Percentiles rank a stretch among this genome's conserved stretches.
Evolutionary conservation across 2,113 vertebrate genomes (phyloP).

Genomic region (Haemorhous mexicanus): DNA sequence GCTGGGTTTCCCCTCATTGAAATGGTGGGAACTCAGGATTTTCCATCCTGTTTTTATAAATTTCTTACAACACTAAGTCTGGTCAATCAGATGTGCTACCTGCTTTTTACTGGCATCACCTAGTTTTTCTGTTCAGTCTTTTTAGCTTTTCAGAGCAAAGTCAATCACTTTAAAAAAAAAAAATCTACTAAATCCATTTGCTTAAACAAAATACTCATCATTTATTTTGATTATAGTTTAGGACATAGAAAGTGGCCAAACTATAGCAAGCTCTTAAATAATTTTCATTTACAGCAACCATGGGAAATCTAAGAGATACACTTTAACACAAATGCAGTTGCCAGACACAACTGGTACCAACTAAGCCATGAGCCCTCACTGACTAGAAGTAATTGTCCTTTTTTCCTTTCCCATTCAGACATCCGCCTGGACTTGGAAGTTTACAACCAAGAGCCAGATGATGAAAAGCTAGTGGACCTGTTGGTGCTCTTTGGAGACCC

Average conservation of each 20-base stretch:
- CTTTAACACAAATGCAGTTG: neutral
- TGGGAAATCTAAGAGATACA: neutral
- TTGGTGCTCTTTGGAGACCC: constrained; percentile 77
- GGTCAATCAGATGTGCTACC: neutral
- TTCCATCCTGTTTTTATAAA: neutral
- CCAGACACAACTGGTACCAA: neutral
- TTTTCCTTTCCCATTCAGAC: constrained; percentile 69
- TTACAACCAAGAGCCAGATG: constrained; percentile 72
- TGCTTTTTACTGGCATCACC: neutral
- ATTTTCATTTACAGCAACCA: neutral
- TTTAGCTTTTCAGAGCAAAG: neutral
- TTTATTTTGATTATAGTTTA: neutral
- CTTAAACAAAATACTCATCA: neutral
- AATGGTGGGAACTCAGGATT: neutral
- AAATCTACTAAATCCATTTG: neutral
- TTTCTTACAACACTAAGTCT: neutral
- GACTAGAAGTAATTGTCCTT: neutral
- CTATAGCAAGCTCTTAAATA: neutral
- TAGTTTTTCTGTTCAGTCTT: neutral
- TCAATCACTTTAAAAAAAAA: neutral
- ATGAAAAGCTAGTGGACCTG: constrained; percentile 80
- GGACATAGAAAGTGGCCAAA: neutral
- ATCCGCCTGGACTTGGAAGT: constrained; percentile 89
- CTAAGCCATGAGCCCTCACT: neutral
- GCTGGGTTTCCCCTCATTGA: neutral